Evolutionary conservation across 2,888 invertebrate genomes (phyloP), one percentile per base, ranked within the genome.

Genomic region (Drosophila rellima): DNA sequence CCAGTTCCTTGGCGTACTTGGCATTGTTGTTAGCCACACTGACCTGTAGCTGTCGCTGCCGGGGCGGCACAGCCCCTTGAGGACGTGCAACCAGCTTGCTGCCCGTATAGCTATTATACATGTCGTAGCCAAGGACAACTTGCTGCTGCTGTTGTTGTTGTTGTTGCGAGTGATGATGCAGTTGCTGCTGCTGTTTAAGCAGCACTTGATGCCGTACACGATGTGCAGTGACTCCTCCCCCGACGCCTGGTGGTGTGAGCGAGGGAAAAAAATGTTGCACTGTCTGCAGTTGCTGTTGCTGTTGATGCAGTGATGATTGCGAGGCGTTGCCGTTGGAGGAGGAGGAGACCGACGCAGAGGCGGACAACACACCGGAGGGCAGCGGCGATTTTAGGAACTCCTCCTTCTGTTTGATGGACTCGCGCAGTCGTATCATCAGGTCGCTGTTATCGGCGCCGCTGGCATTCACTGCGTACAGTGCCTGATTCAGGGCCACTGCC

Each of bases 371-470:
- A 18, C 69, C 70, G 13, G 74, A 50, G 33, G 92, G 91, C 67
- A 91, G 70, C 51, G 96, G 96, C 78, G 96, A 94, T 90, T 95
- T 94, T 66, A 98, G 94, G 92, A 98, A 98, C 87, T 97, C 97
- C 91, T 97, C 97, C 92, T 97, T 97, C 91, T 97, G 96, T 91
- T 97, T 97, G 88, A 96, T 95, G 90, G 96, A 97, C 92, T 96
- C 96, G 80, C 96, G 94, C 91, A 97, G 94, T 93, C 96, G 94
- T 75, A 95, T 95, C 94, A 96, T 95, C 86, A 91, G 88, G 70
- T 92, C 92, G 80, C 90, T 92, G 61, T 84, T 87, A 26, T 84
- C 83, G 2, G 67, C 59, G 23, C 77, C 74, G 17, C 68, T 62
- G 47, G 70, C 76, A 64, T 75, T 71, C 23, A 55, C 79, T 20